A percentile compares a stretch with the other conserved stretches of the same genome.
phyloP scores from a whole-genome alignment of 2,113 vertebrate species.

The Pimephales promelas region DNA sequence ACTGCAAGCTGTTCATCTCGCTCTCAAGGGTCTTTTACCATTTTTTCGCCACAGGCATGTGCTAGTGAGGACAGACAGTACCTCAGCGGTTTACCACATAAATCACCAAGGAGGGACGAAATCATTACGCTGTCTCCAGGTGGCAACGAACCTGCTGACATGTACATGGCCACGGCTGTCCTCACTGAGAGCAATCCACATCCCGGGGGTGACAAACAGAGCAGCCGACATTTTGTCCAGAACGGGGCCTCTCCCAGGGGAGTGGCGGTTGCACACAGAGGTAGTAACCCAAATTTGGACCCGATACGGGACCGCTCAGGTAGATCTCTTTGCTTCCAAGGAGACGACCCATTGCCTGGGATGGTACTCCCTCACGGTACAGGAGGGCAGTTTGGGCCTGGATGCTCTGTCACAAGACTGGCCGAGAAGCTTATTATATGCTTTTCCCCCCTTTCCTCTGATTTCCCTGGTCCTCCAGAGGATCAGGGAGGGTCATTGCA shows the following conservation, averaged over 20 bases:
- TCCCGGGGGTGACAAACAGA: too few relatives aligned
- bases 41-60: not conserved
- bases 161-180: not conserved
- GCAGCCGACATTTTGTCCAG: too few relatives aligned
- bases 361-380: too few relatives aligned
- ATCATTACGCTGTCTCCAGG: not conserved
- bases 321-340: not conserved
- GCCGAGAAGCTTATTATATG: not conserved
- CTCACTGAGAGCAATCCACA: not conserved
- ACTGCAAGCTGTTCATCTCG: not conserved
- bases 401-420: conserved; percentile 9
- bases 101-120: not conserved
- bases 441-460: not conserved
- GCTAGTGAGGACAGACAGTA: not conserved
- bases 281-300: not conserved
- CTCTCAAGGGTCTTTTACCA: not conserved
- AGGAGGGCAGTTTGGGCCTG: not conserved
- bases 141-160: not conserved
- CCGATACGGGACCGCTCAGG: not conserved
- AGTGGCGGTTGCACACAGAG: too few relatives aligned
- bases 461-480: not conserved
- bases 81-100: not conserved
- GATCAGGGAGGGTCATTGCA: not conserved
- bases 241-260: too few relatives aligned
- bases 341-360: not conserved